phyloP scores from a whole-genome alignment of 1,140 invertebrate genomes.

The Samia ricini region DNA sequence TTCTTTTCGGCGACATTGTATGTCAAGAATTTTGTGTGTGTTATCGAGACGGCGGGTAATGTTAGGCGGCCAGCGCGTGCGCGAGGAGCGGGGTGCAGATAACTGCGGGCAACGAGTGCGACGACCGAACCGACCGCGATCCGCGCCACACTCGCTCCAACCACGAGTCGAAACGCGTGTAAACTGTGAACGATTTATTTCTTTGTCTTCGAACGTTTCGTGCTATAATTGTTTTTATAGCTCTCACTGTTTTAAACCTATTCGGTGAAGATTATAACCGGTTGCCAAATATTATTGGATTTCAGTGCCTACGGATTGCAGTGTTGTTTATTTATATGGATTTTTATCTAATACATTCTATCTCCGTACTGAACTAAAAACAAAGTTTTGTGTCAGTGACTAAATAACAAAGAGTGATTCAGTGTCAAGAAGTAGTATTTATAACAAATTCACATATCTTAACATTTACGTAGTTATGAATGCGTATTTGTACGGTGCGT shows the following conservation, averaged over 20 bases:
- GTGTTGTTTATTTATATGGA: conserved; percentile 47
- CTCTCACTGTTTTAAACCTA: conserved; percentile 32
- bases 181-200: conserved; percentile 16
- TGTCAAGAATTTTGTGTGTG: conserved; percentile 58
- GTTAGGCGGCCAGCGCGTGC: conserved; percentile 71
- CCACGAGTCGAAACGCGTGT: conserved; percentile 38
- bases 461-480: conserved; percentile 10
- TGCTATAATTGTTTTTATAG: conserved; percentile 57
- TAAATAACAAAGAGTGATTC: background rate
- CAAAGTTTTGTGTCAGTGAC: conserved; percentile 4
- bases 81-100: conserved; percentile 51
- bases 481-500: conserved; percentile 15
- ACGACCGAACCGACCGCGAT: conserved; percentile 31
- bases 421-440: conserved; percentile 1
- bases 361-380: conserved; percentile 10
- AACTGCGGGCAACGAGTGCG: conserved; percentile 50
- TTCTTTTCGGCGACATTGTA: conserved; percentile 22
- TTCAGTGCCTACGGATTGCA: conserved; percentile 73
- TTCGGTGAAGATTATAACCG: conserved; percentile 9
- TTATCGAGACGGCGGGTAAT: conserved; percentile 53
- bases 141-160: conserved; percentile 53
- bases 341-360: conserved; percentile 22
- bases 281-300: conserved; percentile 44
- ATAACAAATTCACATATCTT: background rate
- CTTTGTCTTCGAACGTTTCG: conserved; percentile 45